Conservation (phyloP, 1,140 invertebrate species). For the Hypsibius dujardini region DNA sequence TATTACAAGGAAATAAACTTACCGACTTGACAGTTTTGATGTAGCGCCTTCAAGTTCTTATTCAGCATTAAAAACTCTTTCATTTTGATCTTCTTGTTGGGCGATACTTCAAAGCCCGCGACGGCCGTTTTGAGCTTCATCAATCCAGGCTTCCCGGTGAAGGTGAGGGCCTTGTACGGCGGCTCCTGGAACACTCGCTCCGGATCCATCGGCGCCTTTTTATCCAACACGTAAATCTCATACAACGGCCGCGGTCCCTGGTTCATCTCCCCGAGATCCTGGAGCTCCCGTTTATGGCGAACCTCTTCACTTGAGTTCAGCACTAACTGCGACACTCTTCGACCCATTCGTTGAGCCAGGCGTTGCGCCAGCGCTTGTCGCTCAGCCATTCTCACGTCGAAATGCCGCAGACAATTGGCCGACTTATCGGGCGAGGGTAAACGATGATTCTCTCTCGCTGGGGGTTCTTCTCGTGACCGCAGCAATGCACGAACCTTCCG, state of each 20-base stretch:
- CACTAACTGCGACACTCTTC: constrained; percentile 4
- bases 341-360: background rate
- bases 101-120: background rate
- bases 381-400: background rate
- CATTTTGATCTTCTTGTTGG: background rate
- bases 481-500: too few species aligned
- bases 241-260: background rate
- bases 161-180: background rate
- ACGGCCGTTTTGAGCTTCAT: background rate
- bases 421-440: too few species aligned
- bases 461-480: too few species aligned
- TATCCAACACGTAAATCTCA: background rate
- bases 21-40: background rate
- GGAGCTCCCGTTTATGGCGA: background rate
- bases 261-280: background rate
- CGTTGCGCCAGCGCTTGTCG: background rate
- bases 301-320: background rate
- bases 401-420: background rate
- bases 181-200: background rate
- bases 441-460: too few species aligned
- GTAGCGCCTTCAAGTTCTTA: background rate
- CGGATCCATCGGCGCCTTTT: background rate
- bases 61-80: background rate
- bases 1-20: background rate
- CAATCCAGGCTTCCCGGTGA: background rate